phyloP scores from a whole-genome alignment of 1,140 invertebrate species.

The Eumeta japonica region DNA sequence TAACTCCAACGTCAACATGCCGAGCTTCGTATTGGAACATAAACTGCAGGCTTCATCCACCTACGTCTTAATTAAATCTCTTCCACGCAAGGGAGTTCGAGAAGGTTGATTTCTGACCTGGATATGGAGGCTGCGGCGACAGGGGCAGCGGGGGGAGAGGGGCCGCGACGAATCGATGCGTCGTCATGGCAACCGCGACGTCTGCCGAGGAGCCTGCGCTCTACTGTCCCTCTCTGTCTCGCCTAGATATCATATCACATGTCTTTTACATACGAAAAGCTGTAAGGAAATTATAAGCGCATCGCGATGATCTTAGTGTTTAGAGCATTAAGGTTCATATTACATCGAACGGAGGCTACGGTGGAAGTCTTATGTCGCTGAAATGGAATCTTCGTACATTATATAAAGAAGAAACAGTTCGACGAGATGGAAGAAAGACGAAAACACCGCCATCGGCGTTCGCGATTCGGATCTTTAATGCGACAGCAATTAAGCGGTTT shows the following conservation, averaged over 20 bases:
- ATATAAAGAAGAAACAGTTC: constrained; percentile 47
- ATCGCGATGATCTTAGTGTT: too few species aligned
- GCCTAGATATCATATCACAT: constrained; percentile 33
- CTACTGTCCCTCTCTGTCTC: constrained; percentile 44
- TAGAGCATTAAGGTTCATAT: constrained; percentile 6
- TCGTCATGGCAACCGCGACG: constrained; percentile 52
- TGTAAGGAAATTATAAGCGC: too few species aligned
- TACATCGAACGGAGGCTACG: not conserved
- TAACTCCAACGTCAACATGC: too few species aligned
- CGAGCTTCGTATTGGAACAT: too few species aligned
- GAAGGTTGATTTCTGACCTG: constrained; percentile 38
- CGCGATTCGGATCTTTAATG: too few species aligned
- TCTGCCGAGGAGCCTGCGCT: constrained; percentile 55
- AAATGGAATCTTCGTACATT: constrained; percentile 26
- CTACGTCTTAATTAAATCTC: constrained; percentile 17
- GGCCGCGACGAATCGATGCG: constrained; percentile 49
- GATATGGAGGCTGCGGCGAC: constrained; percentile 42
- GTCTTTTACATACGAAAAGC: constrained; percentile 6
- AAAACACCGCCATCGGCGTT: too few species aligned
- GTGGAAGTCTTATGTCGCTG: constrained; percentile 10
- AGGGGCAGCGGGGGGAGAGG: constrained; percentile 22
- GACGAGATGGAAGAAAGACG: constrained; percentile 6
- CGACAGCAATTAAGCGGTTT: too few species aligned
- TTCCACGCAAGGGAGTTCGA: constrained; percentile 14
- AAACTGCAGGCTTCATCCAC: too few species aligned